Conservation (phyloP, 2,113 vertebrate genomes). For the Typhlomys cinereus region DNA sequence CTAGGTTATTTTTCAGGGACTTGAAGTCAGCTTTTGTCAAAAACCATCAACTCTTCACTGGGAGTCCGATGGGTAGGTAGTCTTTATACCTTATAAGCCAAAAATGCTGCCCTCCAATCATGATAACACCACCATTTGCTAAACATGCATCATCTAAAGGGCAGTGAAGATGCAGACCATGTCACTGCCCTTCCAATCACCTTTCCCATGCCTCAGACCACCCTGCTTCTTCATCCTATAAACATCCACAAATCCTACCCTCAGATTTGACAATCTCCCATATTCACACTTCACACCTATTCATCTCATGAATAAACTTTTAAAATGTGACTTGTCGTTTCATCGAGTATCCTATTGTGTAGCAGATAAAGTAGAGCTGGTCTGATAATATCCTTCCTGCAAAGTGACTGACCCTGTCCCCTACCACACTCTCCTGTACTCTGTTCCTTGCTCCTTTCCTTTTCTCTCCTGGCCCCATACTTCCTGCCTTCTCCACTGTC, state of each 20-base stretch:
- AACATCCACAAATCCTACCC: not conserved
- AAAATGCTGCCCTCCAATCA: not conserved
- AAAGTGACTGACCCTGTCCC: not conserved
- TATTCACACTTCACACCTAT: not conserved
- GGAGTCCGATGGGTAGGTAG: not conserved
- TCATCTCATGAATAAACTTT: not conserved
- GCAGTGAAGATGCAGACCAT: not conserved
- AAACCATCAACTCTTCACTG: not conserved
- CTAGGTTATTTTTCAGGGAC: not conserved
- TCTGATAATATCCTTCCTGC: not conserved
- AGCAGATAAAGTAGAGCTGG: not conserved
- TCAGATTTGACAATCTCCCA: not conserved
- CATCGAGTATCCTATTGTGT: not conserved
- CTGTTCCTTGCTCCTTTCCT: too few relatives aligned
- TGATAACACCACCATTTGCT: not conserved
- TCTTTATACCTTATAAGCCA: not conserved
- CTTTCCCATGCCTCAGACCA: not conserved
- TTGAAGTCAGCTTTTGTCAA: not conserved
- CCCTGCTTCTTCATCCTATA: not conserved
- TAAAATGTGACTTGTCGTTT: not conserved
- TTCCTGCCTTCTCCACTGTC: not conserved
- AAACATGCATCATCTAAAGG: not conserved
- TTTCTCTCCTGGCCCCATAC: not conserved
- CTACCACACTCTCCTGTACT: not conserved
- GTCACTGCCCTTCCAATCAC: not conserved